These are phyloP conservation scores for Clarias pachynema DNA, from an alignment of 2,797 vertebrate genomes.

Conservation along the genomic window DNA sequence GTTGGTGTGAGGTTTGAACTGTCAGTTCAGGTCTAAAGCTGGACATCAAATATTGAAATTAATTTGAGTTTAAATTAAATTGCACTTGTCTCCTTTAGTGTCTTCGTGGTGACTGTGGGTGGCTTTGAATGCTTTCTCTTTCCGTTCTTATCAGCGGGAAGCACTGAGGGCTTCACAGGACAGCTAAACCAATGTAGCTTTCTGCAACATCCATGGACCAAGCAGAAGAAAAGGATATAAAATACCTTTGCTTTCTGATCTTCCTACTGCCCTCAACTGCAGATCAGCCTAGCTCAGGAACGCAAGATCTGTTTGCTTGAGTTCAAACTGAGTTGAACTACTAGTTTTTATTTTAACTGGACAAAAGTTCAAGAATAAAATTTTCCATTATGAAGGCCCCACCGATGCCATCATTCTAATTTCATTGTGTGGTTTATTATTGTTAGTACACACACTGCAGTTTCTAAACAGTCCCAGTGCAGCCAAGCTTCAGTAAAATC, in stretches of 20 bases:
- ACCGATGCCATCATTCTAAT: background rate
- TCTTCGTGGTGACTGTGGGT: constrained; percentile 49
- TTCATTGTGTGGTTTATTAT: background rate
- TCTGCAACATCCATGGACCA: constrained; percentile 27
- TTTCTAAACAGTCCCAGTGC: constrained; percentile 19
- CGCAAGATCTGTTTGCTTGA: constrained; percentile 1
- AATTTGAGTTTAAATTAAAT: constrained; percentile 42
- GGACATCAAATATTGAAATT: constrained; percentile 51
- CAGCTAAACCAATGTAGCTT: constrained; percentile 41
- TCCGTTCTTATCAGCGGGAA: constrained; percentile 63
- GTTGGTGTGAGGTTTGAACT: constrained; percentile 40
- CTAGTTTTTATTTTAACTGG: constrained; percentile 4
- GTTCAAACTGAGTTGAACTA: constrained; percentile 13
- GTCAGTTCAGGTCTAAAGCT: constrained; percentile 40
- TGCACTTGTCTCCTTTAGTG: constrained; percentile 62
- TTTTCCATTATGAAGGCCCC: background rate
- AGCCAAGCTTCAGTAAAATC: constrained; percentile 23
- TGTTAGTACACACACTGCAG: background rate
- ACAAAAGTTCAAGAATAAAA: constrained; percentile 21
- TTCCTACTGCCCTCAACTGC: constrained; percentile 28
- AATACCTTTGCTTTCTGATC: constrained; percentile 40
- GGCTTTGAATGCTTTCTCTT: constrained; percentile 56
- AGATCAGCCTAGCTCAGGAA: constrained; percentile 21
- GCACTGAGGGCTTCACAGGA: constrained; percentile 46
- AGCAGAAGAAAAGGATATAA: constrained; percentile 18